phyloP scores from a whole-genome alignment of 1,140 invertebrate species.

The Pachyrhynchus sulphureomaculatus region DNA sequence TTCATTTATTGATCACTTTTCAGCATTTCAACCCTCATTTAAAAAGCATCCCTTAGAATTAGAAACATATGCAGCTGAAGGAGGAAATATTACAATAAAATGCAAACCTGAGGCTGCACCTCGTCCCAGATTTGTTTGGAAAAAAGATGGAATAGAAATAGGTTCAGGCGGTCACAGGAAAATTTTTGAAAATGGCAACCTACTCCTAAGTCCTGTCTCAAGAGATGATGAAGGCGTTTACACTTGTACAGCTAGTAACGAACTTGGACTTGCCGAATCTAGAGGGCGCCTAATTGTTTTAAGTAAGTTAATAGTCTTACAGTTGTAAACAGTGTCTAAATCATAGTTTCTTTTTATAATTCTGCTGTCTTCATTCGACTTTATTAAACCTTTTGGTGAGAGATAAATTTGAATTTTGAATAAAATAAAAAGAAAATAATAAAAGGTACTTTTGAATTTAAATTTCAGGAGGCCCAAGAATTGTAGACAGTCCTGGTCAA shows the following conservation, averaged over 20 bases:
- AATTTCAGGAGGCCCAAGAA: conserved; percentile 64
- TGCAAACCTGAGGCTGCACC: conserved; percentile 96
- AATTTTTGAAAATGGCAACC: conserved; percentile 79
- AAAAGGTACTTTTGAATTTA: too few species aligned
- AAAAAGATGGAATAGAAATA: conserved; percentile 83
- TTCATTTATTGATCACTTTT: too few species aligned
- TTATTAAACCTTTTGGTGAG: too few species aligned
- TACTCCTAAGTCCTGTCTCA: conserved; percentile 84
- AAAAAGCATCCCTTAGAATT: conserved; percentile 84
- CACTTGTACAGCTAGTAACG: conserved; percentile 83
- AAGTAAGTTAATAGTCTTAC: conserved; percentile 60
- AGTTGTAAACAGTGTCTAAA: too few species aligned
- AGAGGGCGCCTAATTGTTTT: conserved; percentile 81
- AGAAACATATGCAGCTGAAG: conserved; percentile 87
- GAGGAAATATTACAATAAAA: conserved; percentile 86
- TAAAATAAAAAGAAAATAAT: too few species aligned
- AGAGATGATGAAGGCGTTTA: conserved; percentile 87
- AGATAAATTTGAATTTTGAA: too few species aligned
- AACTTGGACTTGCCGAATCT: conserved; percentile 78
- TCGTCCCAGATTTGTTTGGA: conserved; percentile 85
- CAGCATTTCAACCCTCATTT: conserved; percentile 85
- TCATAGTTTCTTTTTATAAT: conserved; percentile 16
- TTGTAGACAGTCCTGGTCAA: conserved; percentile 67
- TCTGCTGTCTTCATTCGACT: too few species aligned
- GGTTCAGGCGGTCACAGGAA: conserved; percentile 73